These are phyloP conservation scores for Echinometra lucunter DNA, from an alignment of 53 echinoderm and acorn worm genomes.

Conservation along the genomic window DNA sequence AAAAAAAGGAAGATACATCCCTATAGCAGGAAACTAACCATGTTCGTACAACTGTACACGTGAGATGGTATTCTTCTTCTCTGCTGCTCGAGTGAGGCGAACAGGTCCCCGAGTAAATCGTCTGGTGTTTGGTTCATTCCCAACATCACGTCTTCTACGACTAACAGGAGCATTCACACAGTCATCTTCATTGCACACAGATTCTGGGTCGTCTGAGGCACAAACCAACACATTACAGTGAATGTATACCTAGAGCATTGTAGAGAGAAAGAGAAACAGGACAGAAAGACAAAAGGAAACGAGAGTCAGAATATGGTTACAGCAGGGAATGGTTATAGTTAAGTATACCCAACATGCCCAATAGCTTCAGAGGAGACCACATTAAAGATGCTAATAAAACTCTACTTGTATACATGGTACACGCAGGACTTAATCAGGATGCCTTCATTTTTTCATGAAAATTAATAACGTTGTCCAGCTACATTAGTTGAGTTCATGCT, in stretches of 20 bases:
- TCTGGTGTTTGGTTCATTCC: neutral
- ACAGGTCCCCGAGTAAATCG: slow-evolving; percentile 63
- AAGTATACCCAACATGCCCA: no score
- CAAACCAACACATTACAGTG: slow-evolving; percentile 73
- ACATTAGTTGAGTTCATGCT: neutral
- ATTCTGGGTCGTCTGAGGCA: slow-evolving; percentile 14
- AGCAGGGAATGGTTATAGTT: no score
- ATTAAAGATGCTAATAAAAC: no score
- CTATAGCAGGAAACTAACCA: neutral
- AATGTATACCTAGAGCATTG: slow-evolving; percentile 51
- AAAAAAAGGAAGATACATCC: no score
- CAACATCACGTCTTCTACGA: slow-evolving; percentile 41
- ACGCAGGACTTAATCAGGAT: no score
- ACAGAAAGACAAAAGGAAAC: neutral
- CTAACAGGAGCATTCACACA: neutral
- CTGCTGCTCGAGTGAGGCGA: slow-evolving; percentile 40
- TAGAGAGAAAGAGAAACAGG: neutral
- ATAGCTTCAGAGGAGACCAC: no score
- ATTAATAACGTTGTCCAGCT: neutral
- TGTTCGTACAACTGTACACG: neutral
- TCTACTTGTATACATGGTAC: no score
- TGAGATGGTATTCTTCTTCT: slow-evolving; percentile 22
- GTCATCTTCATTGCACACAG: neutral
- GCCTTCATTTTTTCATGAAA: neutral
- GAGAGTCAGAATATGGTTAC: no score